Percentiles rank a stretch among this genome's conserved stretches.
phyloP scores from a whole-genome alignment of 2,888 invertebrate genomes.

The Furcula furcula region DNA sequence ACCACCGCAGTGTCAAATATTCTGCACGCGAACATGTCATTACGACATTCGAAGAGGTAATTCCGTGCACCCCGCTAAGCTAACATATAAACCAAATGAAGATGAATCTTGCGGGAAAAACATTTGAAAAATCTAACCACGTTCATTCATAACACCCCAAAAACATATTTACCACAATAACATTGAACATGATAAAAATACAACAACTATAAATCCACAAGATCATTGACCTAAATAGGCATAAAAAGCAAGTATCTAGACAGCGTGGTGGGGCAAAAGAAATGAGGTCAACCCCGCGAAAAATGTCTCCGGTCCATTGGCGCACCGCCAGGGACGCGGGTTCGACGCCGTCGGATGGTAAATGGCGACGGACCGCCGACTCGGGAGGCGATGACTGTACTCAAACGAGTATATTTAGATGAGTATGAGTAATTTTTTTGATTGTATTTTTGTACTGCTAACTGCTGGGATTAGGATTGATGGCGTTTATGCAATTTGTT shows the following conservation, averaged over 20 bases:
- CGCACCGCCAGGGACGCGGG: slow-evolving; percentile 43
- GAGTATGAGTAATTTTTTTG: slow-evolving; percentile 21
- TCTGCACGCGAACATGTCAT: no score
- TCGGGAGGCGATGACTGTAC: slow-evolving; percentile 33
- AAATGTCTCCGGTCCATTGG: slow-evolving; percentile 57
- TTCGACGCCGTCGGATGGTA: slow-evolving; percentile 45
- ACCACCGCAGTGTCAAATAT: no score
- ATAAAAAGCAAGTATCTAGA: slow-evolving; percentile 40
- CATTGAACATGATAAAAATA: slow-evolving; percentile 2
- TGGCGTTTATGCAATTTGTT: no score
- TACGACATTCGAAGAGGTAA: no score
- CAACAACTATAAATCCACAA: slow-evolving; percentile 9
- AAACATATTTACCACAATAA: not conserved
- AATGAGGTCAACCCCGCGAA: slow-evolving; percentile 62
- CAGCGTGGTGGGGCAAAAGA: slow-evolving; percentile 55
- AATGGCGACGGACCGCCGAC: slow-evolving; percentile 50
- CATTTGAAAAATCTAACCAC: no score
- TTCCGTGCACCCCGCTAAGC: no score
- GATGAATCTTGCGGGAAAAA: no score
- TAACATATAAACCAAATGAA: no score
- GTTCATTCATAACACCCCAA: slow-evolving; percentile 2
- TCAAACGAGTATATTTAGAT: slow-evolving; percentile 30
- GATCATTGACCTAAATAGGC: slow-evolving; percentile 35
- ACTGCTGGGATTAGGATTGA: not conserved
- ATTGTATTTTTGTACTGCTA: slow-evolving; percentile 8